Conservation (phyloP, 2,888 invertebrate genomes). For the Eilema sororculum region DNA sequence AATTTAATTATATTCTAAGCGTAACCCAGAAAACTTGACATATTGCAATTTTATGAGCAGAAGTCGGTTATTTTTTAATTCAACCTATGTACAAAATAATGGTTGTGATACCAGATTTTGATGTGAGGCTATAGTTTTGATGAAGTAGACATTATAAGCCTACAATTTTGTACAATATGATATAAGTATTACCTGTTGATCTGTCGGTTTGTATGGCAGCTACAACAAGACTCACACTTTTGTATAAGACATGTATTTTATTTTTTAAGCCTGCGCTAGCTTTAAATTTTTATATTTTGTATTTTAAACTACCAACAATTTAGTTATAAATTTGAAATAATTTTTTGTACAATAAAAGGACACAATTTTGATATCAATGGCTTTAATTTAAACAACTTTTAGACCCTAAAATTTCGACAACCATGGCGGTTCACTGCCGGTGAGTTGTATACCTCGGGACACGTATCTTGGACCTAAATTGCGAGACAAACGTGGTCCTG, state of each 20-base stretch:
- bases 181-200: slow-evolving; percentile 35
- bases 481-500: too few relatives aligned
- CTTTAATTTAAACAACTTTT: slow-evolving; percentile 17
- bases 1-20: slow-evolving; percentile 29
- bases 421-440: too few relatives aligned
- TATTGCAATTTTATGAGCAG: slow-evolving; percentile 35
- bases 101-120: slow-evolving; percentile 52
- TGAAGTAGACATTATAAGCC: slow-evolving; percentile 31
- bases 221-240: slow-evolving; percentile 46
- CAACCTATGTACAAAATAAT: slow-evolving; percentile 47
- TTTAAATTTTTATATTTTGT: slow-evolving; percentile 71
- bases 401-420: too few relatives aligned
- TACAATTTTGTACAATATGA: slow-evolving; percentile 39
- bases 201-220: slow-evolving; percentile 43
- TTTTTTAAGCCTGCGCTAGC: slow-evolving; percentile 70
- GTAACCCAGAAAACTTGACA: slow-evolving; percentile 30
- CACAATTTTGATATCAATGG: slow-evolving; percentile 27
- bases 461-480: too few relatives aligned
- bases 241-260: slow-evolving; percentile 41
- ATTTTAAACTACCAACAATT: slow-evolving; percentile 53
- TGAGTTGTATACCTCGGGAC: too few relatives aligned
- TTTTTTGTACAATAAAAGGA: slow-evolving; percentile 53
- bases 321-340: slow-evolving; percentile 36
- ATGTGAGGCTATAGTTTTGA: slow-evolving; percentile 51
- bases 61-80: slow-evolving; percentile 39